Percentiles rank a stretch among this genome's conserved stretches.
phyloP scores from a whole-genome alignment of 1,140 invertebrate genomes.

The Diprion similis region DNA sequence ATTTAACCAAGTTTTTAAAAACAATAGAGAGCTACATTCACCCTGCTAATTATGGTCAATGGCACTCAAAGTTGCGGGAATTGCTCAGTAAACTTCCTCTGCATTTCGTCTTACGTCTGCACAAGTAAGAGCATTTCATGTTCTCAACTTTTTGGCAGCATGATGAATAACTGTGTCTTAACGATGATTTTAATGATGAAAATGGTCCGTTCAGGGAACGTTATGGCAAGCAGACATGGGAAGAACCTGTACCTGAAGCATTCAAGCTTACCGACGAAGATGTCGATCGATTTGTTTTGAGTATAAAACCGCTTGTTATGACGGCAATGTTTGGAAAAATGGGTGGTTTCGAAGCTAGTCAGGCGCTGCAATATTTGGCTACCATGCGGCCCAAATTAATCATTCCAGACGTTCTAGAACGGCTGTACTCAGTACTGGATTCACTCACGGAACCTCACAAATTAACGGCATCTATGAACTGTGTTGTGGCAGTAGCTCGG shows the following conservation, averaged over 20 bases:
- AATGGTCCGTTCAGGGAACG: conserved; percentile 63
- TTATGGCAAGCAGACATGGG: conserved; percentile 71
- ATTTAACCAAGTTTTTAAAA: conserved; percentile 83
- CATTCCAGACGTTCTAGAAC: conserved; percentile 83
- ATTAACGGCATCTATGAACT: conserved; percentile 80
- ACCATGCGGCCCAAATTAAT: conserved; percentile 82
- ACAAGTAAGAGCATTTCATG: conserved; percentile 52
- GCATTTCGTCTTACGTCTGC: conserved; percentile 67
- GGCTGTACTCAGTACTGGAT: conserved; percentile 79
- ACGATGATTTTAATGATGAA: not conserved
- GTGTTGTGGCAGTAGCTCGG: conserved; percentile 74
- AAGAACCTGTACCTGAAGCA: conserved; percentile 69
- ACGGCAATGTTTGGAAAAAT: conserved; percentile 80
- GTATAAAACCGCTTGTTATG: conserved; percentile 72
- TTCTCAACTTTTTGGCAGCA: not conserved
- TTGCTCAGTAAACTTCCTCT: conserved; percentile 68
- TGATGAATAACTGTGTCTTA: conserved; percentile 4
- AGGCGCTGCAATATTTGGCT: conserved; percentile 78
- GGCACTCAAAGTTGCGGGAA: conserved; percentile 72
- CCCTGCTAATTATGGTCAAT: conserved; percentile 85
- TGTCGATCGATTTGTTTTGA: conserved; percentile 83
- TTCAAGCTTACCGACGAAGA: conserved; percentile 81
- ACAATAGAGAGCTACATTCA: conserved; percentile 89
- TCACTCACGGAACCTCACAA: conserved; percentile 89
- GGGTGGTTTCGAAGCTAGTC: conserved; percentile 69